phyloP scores from a whole-genome alignment of 2,888 invertebrate species.

The Choreutis nemorana region DNA sequence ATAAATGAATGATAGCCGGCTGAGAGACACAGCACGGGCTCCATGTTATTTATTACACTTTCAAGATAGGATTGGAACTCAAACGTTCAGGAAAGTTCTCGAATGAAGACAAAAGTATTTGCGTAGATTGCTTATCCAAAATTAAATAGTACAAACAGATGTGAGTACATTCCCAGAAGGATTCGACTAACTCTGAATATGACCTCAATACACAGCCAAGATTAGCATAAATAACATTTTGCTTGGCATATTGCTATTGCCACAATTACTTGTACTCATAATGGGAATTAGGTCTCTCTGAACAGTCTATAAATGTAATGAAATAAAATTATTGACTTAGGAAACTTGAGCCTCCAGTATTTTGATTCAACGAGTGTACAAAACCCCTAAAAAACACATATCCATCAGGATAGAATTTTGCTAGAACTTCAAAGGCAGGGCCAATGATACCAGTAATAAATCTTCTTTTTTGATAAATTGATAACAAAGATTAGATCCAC shows the following conservation, averaged over 20 bases:
- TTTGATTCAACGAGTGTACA: no score
- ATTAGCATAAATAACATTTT: slow-evolving; percentile 32
- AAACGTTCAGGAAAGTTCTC: slow-evolving; percentile 11
- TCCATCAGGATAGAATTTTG: no score
- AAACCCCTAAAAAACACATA: no score
- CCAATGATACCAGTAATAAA: no score
- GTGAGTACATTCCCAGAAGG: slow-evolving; percentile 5
- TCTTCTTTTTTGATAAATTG: no score
- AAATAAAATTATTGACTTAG: no score
- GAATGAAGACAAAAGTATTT: slow-evolving; percentile 6
- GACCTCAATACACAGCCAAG: slow-evolving; percentile 32
- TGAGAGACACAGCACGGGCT: slow-evolving; percentile 34
- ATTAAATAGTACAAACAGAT: slow-evolving; percentile 3
- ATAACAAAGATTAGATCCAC: no score
- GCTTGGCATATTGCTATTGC: slow-evolving; percentile 15
- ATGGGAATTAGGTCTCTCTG: no score
- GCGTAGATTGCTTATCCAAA: not conserved
- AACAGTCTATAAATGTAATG: no score
- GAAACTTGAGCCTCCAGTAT: no score
- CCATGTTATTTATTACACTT: slow-evolving; percentile 27
- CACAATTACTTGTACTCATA: no score
- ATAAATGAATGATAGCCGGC: slow-evolving; percentile 24
- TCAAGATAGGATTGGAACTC: slow-evolving; percentile 17
- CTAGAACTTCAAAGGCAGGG: no score
- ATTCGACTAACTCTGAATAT: slow-evolving; percentile 26